These are phyloP conservation scores for Bubo scandiacus DNA, from an alignment of 2,113 vertebrate genomes.

Conservation along the genomic window DNA sequence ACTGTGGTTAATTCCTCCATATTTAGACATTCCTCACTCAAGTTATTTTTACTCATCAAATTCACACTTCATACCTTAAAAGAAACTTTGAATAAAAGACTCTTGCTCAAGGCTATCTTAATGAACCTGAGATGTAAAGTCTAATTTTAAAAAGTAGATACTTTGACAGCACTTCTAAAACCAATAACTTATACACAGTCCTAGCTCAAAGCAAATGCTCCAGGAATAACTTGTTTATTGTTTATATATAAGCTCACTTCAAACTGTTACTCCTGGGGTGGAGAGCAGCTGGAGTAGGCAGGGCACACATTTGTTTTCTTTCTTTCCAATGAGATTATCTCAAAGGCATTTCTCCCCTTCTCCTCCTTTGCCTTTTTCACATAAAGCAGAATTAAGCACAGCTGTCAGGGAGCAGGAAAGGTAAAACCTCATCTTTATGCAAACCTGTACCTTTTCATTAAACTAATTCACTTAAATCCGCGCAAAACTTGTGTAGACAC, in stretches of 20 bases:
- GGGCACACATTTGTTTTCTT: conserved; percentile 20
- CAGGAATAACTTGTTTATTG: conserved; percentile 57
- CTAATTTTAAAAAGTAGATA: conserved; percentile 16
- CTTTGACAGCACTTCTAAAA: conserved; percentile 38
- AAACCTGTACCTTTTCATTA: conserved; percentile 13
- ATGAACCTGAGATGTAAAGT: conserved; percentile 32
- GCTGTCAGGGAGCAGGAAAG: conserved; percentile 4
- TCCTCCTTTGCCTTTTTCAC: conserved; percentile 9
- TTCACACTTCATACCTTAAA: conserved; percentile 27
- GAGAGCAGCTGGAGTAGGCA: conserved; percentile 27
- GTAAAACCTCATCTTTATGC: conserved; percentile 17
- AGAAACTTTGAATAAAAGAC: conserved; percentile 32
- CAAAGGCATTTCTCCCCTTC: conserved; percentile 9
- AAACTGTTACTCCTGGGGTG: conserved; percentile 45
- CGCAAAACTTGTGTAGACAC: not conserved
- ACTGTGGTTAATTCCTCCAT: conserved; percentile 34
- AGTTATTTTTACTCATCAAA: conserved; percentile 33
- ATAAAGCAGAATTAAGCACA: not conserved
- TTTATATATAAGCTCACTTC: conserved; percentile 56
- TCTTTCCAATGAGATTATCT: conserved; percentile 35
- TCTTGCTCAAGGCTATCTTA: conserved; percentile 38
- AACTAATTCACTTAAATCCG: not conserved
- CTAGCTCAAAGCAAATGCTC: conserved; percentile 42
- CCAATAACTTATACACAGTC: not conserved
- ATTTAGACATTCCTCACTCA: conserved; percentile 34